Evolutionary conservation across 2,888 invertebrate genomes (phyloP).

Genomic region (Maniola hyperantus): DNA sequence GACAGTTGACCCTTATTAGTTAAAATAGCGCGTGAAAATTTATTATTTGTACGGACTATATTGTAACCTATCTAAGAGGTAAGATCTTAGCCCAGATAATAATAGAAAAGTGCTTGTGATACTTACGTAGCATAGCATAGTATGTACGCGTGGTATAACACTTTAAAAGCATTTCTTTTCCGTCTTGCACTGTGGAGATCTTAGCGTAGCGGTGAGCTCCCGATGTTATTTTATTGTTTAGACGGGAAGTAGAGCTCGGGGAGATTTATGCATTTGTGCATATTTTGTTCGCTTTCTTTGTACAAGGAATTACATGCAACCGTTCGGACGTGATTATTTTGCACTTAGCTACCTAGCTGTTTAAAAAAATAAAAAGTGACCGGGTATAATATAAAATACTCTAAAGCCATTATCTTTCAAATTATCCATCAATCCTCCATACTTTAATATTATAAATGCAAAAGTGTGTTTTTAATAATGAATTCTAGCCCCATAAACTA

Average conservation of each 20-base stretch:
- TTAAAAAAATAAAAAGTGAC: not conserved
- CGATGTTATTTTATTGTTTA: conserved; percentile 21
- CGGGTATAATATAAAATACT: too few relatives aligned
- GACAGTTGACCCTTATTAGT: too few relatives aligned
- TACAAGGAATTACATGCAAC: not conserved
- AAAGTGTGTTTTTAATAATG: too few relatives aligned
- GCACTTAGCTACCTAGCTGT: not conserved
- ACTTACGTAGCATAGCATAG: conserved; percentile 11
- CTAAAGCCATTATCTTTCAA: too few relatives aligned
- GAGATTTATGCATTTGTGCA: conserved; percentile 17
- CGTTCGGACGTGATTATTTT: not conserved
- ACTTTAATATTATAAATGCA: too few relatives aligned
- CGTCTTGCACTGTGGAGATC: conserved; percentile 14
- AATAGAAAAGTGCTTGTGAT: too few relatives aligned
- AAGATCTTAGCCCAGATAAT: too few relatives aligned
- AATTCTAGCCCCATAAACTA: too few relatives aligned
- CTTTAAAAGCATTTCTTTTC: conserved; percentile 21
- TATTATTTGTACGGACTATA: too few relatives aligned
- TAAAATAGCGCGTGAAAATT: too few relatives aligned
- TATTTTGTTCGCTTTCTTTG: conserved; percentile 13
- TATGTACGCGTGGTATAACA: not conserved
- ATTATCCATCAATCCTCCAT: too few relatives aligned
- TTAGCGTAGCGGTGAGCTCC: conserved; percentile 12
- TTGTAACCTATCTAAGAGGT: too few relatives aligned
- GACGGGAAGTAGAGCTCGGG: conserved; percentile 7